Conservation (phyloP, 1,140 invertebrate genomes). For the Ostrea denselamellosa region DNA sequence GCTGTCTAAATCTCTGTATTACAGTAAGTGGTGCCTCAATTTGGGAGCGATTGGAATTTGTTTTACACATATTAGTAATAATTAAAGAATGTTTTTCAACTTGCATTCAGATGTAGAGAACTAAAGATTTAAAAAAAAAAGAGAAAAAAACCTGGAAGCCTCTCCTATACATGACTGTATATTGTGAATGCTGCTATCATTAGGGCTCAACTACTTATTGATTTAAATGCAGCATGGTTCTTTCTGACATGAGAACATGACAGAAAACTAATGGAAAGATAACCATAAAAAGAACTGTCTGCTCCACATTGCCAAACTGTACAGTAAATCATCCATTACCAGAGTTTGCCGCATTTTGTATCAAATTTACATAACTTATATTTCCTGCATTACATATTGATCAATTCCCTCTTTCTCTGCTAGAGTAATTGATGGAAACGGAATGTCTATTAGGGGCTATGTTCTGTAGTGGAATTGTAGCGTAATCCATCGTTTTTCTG, state of each 20-base stretch:
- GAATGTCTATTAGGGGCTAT: constrained; percentile 2
- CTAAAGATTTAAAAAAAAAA: no score
- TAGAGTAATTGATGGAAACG: constrained; percentile 24
- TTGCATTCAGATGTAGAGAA: no score
- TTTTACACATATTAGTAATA: no score
- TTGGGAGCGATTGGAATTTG: no score
- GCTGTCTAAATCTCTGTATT: no score
- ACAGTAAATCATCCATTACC: constrained; percentile 9
- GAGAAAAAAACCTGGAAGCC: not conserved
- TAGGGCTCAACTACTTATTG: not conserved
- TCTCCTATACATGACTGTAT: not conserved
- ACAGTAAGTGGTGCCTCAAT: no score
- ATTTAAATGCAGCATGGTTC: constrained; percentile 29
- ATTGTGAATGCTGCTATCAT: not conserved
- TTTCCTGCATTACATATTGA: constrained; percentile 3
- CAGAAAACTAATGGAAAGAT: constrained; percentile 9
- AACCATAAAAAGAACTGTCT: constrained; percentile 37
- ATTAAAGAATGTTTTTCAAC: no score
- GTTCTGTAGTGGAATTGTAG: constrained; percentile 17
- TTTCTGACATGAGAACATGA: constrained; percentile 32
- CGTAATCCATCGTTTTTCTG: constrained; percentile 13
- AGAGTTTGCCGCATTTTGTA: constrained; percentile 17
- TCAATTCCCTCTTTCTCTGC: not conserved
- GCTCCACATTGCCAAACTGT: not conserved
- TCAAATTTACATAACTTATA: constrained; percentile 31